Base-by-base conservation (phyloP, 1,140 invertebrate species). In the Mesaphorura yosii region DNA sequence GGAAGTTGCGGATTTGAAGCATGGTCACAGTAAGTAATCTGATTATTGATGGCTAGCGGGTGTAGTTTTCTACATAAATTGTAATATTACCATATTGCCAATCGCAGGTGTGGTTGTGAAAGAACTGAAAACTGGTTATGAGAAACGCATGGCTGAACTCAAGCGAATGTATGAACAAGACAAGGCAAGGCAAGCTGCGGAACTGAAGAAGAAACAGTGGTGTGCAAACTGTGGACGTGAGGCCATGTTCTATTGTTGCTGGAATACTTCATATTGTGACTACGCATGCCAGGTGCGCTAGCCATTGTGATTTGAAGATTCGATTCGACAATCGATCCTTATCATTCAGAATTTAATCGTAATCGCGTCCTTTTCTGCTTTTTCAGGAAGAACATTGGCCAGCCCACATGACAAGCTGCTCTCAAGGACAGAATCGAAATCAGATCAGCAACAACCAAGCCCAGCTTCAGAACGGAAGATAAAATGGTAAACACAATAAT, bases 261-360 rank as follows among this genome's bases (percentile, higher is more conserved):
- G 88, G 88, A 93, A 92, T 70, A 92, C 89, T 1, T 83, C 86
- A 28, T 94, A 94, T 67, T 94, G 89, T 69, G 83, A 84, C 71
- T 85, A 86, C 67, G 73, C 79, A 2, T 93, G 89, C 64, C 86
- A 88, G 66, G 69, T 70, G 60, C 27, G 22, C 10, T 34, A 10
- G n/a, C n/a, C n/a, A n/a, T n/a, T n/a, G n/a, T n/a, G n/a, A n/a
- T n/a, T n/a, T n/a, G n/a, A n/a, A n/a, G n/a, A n/a, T n/a, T n/a
- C n/a, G n/a, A n/a, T 19, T 38, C 29, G 40, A 39, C 23, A 50
- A 39, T 6, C 48, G 14, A 34, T 19, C 22, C 10, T 23, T 19
- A 6, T 37, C 19, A 2, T 40, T 29, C 37, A 28, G 25, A 5
- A 39, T 12, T 34, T 20, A 37, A 14, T 40, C 10, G 31, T 10